These are phyloP conservation scores for Vanessa cardui DNA, from an alignment of 2,888 invertebrate species.

Conservation along the genomic window DNA sequence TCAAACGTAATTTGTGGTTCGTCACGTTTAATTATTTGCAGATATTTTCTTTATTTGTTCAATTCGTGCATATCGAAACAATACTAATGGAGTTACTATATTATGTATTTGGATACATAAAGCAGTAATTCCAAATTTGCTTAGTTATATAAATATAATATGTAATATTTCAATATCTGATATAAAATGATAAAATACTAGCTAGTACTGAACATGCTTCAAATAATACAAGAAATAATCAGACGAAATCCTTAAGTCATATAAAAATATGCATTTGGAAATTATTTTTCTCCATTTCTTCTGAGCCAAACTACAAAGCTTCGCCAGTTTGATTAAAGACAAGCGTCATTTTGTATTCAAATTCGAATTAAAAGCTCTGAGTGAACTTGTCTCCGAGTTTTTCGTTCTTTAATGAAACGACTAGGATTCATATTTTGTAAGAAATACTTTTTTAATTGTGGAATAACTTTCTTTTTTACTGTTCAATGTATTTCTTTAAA, in stretches of 20 bases:
- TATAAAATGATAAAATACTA: too few species aligned
- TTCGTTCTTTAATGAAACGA: slow-evolving; percentile 10
- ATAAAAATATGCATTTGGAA: background rate
- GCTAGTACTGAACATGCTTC: background rate
- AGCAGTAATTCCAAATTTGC: too few species aligned
- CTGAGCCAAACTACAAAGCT: slow-evolving; percentile 1
- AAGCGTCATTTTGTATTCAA: slow-evolving; percentile 22
- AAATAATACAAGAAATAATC: background rate
- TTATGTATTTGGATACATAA: too few species aligned
- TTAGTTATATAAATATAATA: too few species aligned
- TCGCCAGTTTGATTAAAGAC: slow-evolving; percentile 21
- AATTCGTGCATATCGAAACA: too few species aligned
- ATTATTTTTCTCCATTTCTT: background rate
- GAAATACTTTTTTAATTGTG: slow-evolving; percentile 4
- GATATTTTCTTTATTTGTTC: too few species aligned
- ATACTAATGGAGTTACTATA: too few species aligned
- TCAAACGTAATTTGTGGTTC: too few species aligned
- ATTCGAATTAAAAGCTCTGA: slow-evolving; percentile 21
- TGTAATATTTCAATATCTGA: too few species aligned
- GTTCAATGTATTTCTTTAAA: background rate
- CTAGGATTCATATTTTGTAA: slow-evolving; percentile 3
- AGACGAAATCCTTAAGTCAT: background rate
- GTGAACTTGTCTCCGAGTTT: slow-evolving; percentile 11
- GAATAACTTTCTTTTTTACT: background rate
- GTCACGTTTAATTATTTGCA: too few species aligned